Evolutionary conservation across 2,797 vertebrate species (phyloP).

Genomic region (Gymnopithys bicolor): DNA sequence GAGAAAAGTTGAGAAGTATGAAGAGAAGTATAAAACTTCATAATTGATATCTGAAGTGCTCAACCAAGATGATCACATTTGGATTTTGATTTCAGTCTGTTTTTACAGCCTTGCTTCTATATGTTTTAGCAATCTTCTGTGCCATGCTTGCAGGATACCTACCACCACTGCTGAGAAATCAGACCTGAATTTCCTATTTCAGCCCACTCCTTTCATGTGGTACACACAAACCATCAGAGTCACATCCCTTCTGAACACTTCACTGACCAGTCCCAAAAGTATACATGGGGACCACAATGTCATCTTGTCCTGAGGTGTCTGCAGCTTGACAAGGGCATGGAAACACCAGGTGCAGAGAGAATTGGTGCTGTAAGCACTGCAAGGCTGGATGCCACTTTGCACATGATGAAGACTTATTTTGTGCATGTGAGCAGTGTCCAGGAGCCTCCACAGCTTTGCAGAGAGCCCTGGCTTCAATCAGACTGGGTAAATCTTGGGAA

Average conservation of each 20-base stretch:
- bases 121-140: background rate
- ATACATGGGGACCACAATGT: background rate
- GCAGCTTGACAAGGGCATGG: background rate
- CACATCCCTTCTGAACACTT: background rate
- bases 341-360: background rate
- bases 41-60: background rate
- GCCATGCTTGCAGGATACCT: background rate
- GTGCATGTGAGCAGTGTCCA: background rate
- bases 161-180: background rate
- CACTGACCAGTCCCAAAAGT: background rate
- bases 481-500: background rate
- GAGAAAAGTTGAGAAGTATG: background rate
- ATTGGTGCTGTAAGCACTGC: background rate
- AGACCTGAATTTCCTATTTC: background rate
- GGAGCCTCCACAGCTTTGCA: background rate
- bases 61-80: background rate
- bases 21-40: background rate
- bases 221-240: background rate
- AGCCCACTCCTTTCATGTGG: background rate
- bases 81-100: background rate
- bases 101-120: background rate
- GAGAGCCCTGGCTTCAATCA: background rate
- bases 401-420: fast-evolving
- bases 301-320: background rate
- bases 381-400: background rate